Conservation (phyloP, 2,888 invertebrate genomes). For the Mylabris sibirica region DNA sequence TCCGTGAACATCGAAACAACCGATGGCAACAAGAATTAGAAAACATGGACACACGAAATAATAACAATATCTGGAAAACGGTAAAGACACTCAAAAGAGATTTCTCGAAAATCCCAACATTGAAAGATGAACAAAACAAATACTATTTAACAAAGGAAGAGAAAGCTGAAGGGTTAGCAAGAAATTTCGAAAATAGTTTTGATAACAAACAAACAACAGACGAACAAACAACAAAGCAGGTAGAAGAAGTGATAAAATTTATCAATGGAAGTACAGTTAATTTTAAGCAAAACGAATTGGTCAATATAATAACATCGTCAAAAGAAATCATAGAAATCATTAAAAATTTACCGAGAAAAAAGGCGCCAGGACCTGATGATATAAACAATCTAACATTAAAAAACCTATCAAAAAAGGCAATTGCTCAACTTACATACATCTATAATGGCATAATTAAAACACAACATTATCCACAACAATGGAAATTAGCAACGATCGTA, state of each 20-base stretch:
- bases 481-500: conserved; percentile 41
- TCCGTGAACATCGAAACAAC: neutral
- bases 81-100: neutral
- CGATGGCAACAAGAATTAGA: neutral
- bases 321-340: too few species aligned
- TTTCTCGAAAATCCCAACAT: neutral
- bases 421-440: conserved; percentile 5
- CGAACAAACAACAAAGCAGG: neutral
- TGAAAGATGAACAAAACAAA: neutral
- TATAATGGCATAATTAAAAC: conserved; percentile 8
- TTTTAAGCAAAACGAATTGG: neutral
- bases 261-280: neutral
- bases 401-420: conserved; percentile 5
- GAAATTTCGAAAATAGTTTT: neutral
- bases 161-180: neutral
- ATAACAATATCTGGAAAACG: neutral
- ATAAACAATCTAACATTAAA: conserved; percentile 3
- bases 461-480: conserved; percentile 34
- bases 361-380: neutral
- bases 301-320: conserved; percentile 1
- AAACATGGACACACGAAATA: neutral
- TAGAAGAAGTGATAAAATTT: neutral
- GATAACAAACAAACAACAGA: neutral
- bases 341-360: too few species aligned
- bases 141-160: neutral